Percentiles rank a stretch among this genome's conserved stretches.
These are phyloP conservation scores for Brienomyrus longianalis DNA, from an alignment of 2,113 vertebrate species.

Conservation along the genomic window DNA sequence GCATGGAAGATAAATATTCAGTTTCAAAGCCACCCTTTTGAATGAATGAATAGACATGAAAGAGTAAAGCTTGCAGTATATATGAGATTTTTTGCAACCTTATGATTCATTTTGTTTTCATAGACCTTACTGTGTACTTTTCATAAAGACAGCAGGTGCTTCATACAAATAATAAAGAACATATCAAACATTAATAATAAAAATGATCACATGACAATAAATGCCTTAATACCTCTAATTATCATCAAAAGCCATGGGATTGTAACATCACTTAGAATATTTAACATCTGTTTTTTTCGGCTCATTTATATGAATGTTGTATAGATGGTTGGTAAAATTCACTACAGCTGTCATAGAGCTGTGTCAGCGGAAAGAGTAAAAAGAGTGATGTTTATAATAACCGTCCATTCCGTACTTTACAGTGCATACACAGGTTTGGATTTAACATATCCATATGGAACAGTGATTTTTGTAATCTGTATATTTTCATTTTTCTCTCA, in stretches of 20 bases:
- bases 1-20: slow-evolving; percentile 26
- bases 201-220: not conserved
- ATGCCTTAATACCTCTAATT: slow-evolving; percentile 4
- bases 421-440: not conserved
- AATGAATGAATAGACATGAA: slow-evolving; percentile 21
- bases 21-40: slow-evolving; percentile 23
- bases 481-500: not conserved
- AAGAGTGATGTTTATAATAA: not conserved
- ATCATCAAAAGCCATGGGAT: not conserved
- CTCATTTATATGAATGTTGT: not conserved
- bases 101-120: slow-evolving; percentile 13
- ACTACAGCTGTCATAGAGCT: not conserved
- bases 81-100: not conserved
- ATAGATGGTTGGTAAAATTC: not conserved
- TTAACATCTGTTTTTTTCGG: not conserved
- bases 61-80: slow-evolving; percentile 18
- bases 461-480: not conserved
- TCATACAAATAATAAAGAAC: not conserved
- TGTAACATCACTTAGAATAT: not conserved
- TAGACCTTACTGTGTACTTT: not conserved
- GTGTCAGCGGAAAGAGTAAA: not conserved
- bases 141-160: slow-evolving; percentile 5
- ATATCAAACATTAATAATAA: not conserved
- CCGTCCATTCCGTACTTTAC: not conserved
- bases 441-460: not conserved